phyloP scores from a whole-genome alignment of 2,888 invertebrate species.

The Laothoe populi region DNA sequence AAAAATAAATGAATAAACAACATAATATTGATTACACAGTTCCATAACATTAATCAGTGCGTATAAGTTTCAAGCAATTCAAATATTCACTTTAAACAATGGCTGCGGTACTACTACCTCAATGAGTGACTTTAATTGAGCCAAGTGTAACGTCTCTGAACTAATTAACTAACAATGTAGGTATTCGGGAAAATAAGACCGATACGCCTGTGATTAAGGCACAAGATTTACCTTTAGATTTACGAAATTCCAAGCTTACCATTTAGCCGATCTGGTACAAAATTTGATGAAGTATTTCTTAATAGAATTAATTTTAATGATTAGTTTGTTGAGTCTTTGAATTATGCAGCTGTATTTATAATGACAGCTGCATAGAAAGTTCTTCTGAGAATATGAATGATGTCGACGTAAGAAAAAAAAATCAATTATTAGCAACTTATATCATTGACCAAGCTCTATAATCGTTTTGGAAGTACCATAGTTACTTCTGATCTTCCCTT shows the following conservation, averaged over 20 bases:
- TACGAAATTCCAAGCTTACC: neutral
- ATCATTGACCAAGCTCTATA: too few species aligned
- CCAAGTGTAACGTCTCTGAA: constrained; percentile 40
- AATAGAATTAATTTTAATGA: too few species aligned
- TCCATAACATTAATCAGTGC: constrained; percentile 15
- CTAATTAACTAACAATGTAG: constrained; percentile 38
- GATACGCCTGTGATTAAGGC: constrained; percentile 21
- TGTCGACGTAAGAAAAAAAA: too few species aligned
- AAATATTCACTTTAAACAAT: constrained; percentile 35
- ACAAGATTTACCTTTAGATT: constrained; percentile 21
- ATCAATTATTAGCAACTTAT: too few species aligned
- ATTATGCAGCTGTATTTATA: too few species aligned
- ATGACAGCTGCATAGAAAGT: too few species aligned
- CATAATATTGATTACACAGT: constrained; percentile 9
- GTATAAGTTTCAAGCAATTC: constrained; percentile 18
- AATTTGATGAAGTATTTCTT: too few species aligned
- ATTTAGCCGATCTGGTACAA: neutral
- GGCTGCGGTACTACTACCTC: constrained; percentile 32
- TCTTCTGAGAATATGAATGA: too few species aligned
- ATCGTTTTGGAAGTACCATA: too few species aligned
- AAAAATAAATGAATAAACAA: constrained; percentile 20
- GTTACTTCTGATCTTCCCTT: too few species aligned
- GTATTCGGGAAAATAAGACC: constrained; percentile 30
- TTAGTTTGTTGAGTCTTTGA: too few species aligned
- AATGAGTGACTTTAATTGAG: constrained; percentile 45